Base-by-base conservation (phyloP, 53 echinoderm and acorn worm species). In the Temnopleurus reevesii region DNA sequence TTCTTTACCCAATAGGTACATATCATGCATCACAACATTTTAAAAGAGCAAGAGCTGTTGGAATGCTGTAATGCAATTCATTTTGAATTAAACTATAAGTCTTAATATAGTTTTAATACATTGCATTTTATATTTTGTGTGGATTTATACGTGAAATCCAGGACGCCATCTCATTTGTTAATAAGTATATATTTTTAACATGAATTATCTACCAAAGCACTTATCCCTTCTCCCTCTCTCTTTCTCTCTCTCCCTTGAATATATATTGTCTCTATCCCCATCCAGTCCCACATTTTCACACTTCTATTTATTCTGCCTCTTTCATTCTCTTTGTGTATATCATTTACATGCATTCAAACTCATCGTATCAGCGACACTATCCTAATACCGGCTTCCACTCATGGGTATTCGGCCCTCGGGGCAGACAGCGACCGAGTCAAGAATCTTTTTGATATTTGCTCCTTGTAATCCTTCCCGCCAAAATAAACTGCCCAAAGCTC, bases 391-490 rank as follows among this genome's bases (percentile, higher is more conserved):
- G 71, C 71, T 49, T 15, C 46, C 79, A 79, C 46, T 30, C 49
- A 25, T 0, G 17, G 27, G 46, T 30, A 79, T 79, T 51, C 79
- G 47, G 27, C 36, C 83, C 83, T 56, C 7, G 36, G 83, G 83
- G 35, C 83, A 83, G 83, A 12, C 57, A 83, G 54, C 83, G 83
- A 83, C 59, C 60, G 26, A 85, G 85, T 85, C 85, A 85, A 85
- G 85, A 60, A 85, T 60, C 59, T 60, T 85, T 85, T 49, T 59
- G 59, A 43, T 85, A 60, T 85, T 85, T 85, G 45, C 85, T 60
- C 45, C 60, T 59, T 85, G 85, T 85, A 85, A 85, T 85, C 85
- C 60, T 85, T 85, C 85, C 59, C 85, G 85, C 63, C 85, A 59
- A 85, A 60, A 85, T 60, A 85, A 85, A 85, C 85, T 41, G 46